Evolutionary conservation across 2,797 vertebrate species (phyloP).

Genomic region (Phataginus tricuspis): DNA sequence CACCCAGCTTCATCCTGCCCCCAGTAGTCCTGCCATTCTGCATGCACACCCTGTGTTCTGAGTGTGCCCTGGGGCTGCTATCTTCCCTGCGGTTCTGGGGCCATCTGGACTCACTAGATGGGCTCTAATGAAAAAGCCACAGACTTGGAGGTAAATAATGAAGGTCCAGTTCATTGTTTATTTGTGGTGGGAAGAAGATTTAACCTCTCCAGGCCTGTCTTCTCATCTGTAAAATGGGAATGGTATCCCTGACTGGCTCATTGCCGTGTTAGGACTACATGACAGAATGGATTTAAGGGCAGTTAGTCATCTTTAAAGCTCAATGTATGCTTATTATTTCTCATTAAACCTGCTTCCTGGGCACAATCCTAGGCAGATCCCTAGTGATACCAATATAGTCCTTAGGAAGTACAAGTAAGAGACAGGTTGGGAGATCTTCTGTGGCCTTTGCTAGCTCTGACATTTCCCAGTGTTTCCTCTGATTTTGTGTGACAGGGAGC

Average conservation of each 20-base stretch:
- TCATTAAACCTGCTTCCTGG: neutral
- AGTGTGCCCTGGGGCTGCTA: neutral
- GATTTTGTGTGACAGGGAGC: neutral
- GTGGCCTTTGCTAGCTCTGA: neutral
- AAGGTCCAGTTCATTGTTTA: neutral
- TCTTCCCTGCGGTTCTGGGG: neutral
- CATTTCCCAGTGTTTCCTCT: neutral
- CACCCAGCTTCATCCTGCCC: neutral
- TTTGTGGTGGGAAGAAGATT: neutral
- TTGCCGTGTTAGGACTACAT: neutral
- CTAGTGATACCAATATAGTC: neutral
- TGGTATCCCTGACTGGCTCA: neutral
- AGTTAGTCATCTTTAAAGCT: neutral
- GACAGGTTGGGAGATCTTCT: neutral
- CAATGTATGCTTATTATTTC: neutral
- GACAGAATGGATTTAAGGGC: neutral
- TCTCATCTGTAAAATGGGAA: neutral
- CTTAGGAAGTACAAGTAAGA: neutral
- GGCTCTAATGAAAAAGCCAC: neutral
- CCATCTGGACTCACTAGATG: neutral
- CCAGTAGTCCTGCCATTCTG: neutral
- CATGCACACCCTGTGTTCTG: neutral
- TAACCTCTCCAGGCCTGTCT: neutral
- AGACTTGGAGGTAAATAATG: neutral
- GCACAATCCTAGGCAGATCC: neutral